A percentile compares a stretch with the other conserved stretches of the same genome.
These are phyloP conservation scores for Polyploca ridens DNA, from an alignment of 2,888 invertebrate genomes.

Conservation along the genomic window DNA sequence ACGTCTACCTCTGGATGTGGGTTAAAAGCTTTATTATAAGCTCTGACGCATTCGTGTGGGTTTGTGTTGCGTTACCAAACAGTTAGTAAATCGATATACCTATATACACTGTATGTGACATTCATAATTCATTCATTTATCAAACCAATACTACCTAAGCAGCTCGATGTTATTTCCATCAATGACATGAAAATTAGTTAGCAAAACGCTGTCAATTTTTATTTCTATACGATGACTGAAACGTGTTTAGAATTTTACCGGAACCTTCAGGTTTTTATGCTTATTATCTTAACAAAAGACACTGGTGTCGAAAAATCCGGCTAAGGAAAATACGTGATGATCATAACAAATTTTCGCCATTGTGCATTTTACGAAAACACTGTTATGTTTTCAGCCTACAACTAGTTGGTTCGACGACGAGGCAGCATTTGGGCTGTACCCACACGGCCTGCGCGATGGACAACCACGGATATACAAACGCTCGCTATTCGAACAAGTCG, in stretches of 20 bases:
- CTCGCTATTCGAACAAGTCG: slow-evolving; percentile 67
- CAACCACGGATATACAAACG: slow-evolving; percentile 78
- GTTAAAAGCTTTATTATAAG: slow-evolving; percentile 6
- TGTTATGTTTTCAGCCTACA: slow-evolving; percentile 59
- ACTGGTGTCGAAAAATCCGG: not conserved
- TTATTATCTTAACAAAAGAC: slow-evolving; percentile 7
- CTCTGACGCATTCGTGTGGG: slow-evolving; percentile 6
- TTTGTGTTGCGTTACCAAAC: not conserved
- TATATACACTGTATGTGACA: not conserved
- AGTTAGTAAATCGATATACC: not conserved
- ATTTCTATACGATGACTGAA: not conserved
- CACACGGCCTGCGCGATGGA: slow-evolving; percentile 54
- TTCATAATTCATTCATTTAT: not conserved
- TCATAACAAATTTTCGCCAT: not conserved
- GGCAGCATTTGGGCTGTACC: slow-evolving; percentile 54
- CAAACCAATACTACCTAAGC: not conserved
- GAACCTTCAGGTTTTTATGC: slow-evolving; percentile 7
- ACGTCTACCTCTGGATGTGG: not conserved
- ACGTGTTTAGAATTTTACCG: not conserved
- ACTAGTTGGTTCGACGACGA: slow-evolving; percentile 75
- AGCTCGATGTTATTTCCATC: not conserved
- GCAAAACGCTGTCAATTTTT: not conserved
- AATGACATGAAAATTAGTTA: not conserved
- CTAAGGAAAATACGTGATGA: slow-evolving; percentile 8
- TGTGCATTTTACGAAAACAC: not conserved